Conservation (phyloP, 1,140 invertebrate species). For the Trissolcus basalis region DNA sequence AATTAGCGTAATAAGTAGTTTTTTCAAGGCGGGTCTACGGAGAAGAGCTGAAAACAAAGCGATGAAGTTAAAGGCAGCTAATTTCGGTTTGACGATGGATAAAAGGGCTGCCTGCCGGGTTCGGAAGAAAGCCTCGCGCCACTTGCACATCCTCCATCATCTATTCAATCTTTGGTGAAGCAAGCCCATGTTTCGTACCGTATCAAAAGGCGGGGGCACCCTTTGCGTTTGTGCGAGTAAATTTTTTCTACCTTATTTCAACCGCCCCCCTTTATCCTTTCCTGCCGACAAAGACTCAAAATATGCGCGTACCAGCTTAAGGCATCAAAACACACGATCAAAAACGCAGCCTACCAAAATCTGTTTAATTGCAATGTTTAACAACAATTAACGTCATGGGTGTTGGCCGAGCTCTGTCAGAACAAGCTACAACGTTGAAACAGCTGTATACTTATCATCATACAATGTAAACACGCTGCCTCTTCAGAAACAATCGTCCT, state of each 20-base stretch:
- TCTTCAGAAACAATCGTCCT: no score
- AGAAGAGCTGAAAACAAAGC: slow-evolving; percentile 68
- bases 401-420: slow-evolving; percentile 54
- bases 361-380: slow-evolving; percentile 72
- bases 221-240: slow-evolving; percentile 65
- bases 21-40: slow-evolving; percentile 68
- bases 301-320: slow-evolving; percentile 60
- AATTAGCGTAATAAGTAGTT: slow-evolving; percentile 76
- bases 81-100: slow-evolving; percentile 67
- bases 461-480: no score
- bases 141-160: slow-evolving; percentile 72
- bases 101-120: slow-evolving; percentile 65
- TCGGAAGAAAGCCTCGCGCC: slow-evolving; percentile 63
- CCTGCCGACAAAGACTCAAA: slow-evolving; percentile 69
- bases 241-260: slow-evolving; percentile 61
- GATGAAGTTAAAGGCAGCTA: slow-evolving; percentile 70
- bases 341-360: slow-evolving; percentile 57
- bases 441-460: neutral
- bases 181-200: slow-evolving; percentile 63
- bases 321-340: slow-evolving; percentile 59
- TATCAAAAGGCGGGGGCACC: slow-evolving; percentile 72
- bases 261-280: slow-evolving; percentile 61
- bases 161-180: slow-evolving; percentile 66
- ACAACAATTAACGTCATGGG: slow-evolving; percentile 67
- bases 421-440: slow-evolving; percentile 12